A percentile compares a stretch with the other conserved stretches of the same genome.
phyloP scores from a whole-genome alignment of 2,113 vertebrate species.

The Bos taurus region DNA sequence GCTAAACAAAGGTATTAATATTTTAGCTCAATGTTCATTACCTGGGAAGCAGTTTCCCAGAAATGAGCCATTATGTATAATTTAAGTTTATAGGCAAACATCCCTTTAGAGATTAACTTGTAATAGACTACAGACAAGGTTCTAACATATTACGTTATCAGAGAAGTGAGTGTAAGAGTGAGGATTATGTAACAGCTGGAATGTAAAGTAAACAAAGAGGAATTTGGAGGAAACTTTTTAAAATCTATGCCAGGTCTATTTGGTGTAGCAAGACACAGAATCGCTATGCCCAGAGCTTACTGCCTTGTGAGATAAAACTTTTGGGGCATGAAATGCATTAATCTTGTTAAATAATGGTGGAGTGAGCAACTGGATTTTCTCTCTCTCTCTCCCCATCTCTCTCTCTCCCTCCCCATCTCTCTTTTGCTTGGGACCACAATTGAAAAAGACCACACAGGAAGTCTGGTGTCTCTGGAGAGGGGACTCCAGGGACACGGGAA shows the following conservation, averaged over 20 bases:
- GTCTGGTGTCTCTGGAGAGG: background rate
- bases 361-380: background rate
- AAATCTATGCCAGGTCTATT: background rate
- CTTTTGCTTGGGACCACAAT: background rate
- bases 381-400: no score
- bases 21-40: background rate
- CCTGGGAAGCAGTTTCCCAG: background rate
- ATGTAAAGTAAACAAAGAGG: background rate
- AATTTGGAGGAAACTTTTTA: background rate
- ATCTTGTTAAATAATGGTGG: background rate
- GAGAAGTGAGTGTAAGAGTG: background rate
- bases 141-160: background rate
- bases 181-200: background rate
- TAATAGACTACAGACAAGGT: background rate
- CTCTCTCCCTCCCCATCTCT: background rate
- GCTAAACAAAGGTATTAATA: background rate
- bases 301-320: background rate
- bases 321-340: background rate
- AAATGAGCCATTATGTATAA: background rate
- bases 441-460: background rate
- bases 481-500: background rate
- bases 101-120: background rate
- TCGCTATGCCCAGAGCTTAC: background rate
- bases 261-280: no score
- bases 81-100: background rate